phyloP scores from a whole-genome alignment of 2,113 vertebrate genomes.

The Pachycephala philippinensis region DNA sequence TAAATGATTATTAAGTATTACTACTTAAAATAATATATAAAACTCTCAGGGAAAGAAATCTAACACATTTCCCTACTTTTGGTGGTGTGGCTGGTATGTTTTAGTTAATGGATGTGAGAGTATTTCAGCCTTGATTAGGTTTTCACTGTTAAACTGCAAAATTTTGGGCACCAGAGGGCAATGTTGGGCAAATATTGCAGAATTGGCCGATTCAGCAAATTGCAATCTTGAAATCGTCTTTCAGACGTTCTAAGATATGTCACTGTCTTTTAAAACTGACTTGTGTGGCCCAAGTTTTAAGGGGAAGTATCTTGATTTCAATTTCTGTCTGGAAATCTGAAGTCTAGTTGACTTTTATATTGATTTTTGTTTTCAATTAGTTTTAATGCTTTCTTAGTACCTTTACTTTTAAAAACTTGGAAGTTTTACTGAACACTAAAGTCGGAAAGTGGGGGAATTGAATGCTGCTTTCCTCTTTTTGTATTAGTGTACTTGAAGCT shows the following conservation, averaged over 20 bases:
- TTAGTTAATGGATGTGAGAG: background rate
- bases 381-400: background rate
- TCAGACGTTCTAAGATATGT: background rate
- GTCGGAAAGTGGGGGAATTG: background rate
- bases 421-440: background rate
- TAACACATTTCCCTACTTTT: background rate
- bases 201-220: background rate
- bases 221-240: background rate
- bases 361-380: background rate
- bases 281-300: background rate
- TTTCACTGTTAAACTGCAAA: background rate
- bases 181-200: conserved; percentile 26
- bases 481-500: background rate
- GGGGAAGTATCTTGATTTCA: background rate
- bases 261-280: background rate
- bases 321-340: background rate
- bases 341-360: background rate
- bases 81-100: background rate
- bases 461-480: background rate
- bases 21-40: background rate
- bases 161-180: conserved; percentile 40
- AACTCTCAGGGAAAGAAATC: background rate
- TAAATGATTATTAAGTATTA: background rate
- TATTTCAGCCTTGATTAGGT: background rate
- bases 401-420: background rate